phyloP scores from a whole-genome alignment of 2,797 vertebrate species.

The Sebastes itinus region DNA sequence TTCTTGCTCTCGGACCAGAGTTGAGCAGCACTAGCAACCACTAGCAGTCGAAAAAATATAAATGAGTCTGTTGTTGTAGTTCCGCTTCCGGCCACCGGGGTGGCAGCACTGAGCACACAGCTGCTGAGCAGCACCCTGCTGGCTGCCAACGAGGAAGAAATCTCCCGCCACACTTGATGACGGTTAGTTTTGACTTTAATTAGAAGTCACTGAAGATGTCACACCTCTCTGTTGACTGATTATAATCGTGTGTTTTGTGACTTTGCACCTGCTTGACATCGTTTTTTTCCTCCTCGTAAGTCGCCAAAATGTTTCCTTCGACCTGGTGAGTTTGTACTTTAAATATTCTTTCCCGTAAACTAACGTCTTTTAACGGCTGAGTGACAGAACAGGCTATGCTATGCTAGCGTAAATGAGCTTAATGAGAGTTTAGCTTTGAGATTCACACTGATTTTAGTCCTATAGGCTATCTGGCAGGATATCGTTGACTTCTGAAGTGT shows the following conservation, averaged over 20 bases:
- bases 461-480: neutral
- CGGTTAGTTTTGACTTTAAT: neutral
- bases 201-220: neutral
- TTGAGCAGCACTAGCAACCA: too few relatives aligned
- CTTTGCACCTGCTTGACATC: neutral
- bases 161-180: neutral
- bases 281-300: neutral
- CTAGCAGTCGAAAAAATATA: too few relatives aligned
- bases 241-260: neutral
- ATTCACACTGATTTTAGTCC: neutral
- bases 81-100: too few relatives aligned
- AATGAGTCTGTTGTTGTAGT: too few relatives aligned
- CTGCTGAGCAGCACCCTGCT: neutral
- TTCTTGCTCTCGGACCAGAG: too few relatives aligned
- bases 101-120: neutral
- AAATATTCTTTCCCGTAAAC: fast-evolving
- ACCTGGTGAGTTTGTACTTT: slow-evolving; percentile 11
- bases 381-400: neutral
- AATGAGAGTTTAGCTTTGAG: neutral
- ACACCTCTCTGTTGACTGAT: neutral
- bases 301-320: neutral
- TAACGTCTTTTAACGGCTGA: neutral
- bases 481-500: too few relatives aligned
- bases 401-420: too few relatives aligned
- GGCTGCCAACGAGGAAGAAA: neutral